Evolutionary conservation across 1,140 invertebrate species (phyloP).

Genomic region (Caenorhabditis latens): DNA sequence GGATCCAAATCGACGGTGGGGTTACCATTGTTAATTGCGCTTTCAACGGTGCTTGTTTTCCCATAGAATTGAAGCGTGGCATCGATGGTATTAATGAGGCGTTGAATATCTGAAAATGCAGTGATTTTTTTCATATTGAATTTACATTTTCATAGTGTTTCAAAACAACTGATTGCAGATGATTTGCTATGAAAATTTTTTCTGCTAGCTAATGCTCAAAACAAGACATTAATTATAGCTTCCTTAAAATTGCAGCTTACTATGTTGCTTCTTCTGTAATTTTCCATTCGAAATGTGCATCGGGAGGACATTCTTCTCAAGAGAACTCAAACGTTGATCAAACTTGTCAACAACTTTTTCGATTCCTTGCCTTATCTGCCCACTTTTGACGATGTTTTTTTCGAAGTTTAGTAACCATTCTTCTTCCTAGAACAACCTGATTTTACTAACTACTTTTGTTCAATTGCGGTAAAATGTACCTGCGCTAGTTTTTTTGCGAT

Average conservation of each 20-base stretch:
- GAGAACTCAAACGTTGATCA: constrained; percentile 64
- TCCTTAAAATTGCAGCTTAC: constrained; percentile 46
- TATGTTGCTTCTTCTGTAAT: constrained; percentile 76
- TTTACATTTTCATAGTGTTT: background rate
- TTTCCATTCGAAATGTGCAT: constrained; percentile 72
- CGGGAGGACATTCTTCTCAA: constrained; percentile 72
- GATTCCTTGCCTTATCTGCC: constrained; percentile 61
- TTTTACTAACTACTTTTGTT: background rate
- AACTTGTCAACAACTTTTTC: constrained; percentile 71
- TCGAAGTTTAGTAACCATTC: constrained; percentile 73
- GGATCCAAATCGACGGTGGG: constrained; percentile 69
- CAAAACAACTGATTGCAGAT: background rate
- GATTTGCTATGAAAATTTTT: no score
- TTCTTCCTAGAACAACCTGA: constrained; percentile 68
- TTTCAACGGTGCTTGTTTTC: constrained; percentile 70
- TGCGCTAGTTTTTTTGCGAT: constrained; percentile 15
- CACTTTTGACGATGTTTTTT: constrained; percentile 66
- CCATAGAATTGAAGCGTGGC: constrained; percentile 78
- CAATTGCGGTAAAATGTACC: background rate
- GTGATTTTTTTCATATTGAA: background rate
- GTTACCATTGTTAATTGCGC: constrained; percentile 62
- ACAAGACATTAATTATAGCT: no score
- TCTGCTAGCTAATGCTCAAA: no score
- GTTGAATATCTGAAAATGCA: constrained; percentile 74
- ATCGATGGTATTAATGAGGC: constrained; percentile 75